A percentile compares a stretch with the other conserved stretches of the same genome.
phyloP scores from a whole-genome alignment of 2,888 invertebrate species.

The Nasonia oneida region DNA sequence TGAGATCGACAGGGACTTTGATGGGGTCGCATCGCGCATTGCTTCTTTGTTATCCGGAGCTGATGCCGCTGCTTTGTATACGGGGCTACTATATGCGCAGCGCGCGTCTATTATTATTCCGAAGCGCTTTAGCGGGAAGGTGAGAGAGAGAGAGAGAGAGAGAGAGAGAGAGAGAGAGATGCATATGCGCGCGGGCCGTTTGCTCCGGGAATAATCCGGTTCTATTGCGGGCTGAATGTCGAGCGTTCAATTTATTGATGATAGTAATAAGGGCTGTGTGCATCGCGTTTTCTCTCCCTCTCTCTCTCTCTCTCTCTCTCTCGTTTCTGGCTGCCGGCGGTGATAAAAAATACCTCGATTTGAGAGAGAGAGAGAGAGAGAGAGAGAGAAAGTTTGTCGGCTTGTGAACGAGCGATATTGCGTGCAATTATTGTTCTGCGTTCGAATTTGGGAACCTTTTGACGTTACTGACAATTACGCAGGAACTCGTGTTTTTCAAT shows the following conservation, averaged over 20 bases:
- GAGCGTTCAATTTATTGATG: conserved; percentile 12
- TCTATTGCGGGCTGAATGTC: neutral
- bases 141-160: neutral
- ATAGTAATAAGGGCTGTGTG: neutral
- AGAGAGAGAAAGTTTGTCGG: no score
- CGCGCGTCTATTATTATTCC: conserved; percentile 16
- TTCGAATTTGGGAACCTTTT: no score
- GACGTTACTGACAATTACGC: no score
- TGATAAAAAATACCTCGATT: neutral
- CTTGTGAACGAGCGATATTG: no score
- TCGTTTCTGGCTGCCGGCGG: neutral
- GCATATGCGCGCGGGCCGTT: neutral
- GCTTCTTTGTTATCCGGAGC: conserved; percentile 12
- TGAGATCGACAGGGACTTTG: conserved; percentile 52
- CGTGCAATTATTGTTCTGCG: no score
- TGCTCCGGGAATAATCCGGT: neutral
- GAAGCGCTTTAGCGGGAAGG: neutral
- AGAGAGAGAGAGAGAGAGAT: no score
- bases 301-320: neutral
- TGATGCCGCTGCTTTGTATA: conserved; percentile 3
- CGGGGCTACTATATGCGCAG: neutral
- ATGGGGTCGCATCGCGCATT: neutral
- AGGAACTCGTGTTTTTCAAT: no score
- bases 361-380: neutral
- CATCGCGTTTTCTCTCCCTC: neutral